These are phyloP conservation scores for Pachydiplax longipennis DNA, from an alignment of 2,888 invertebrate species.

Conservation along the genomic window DNA sequence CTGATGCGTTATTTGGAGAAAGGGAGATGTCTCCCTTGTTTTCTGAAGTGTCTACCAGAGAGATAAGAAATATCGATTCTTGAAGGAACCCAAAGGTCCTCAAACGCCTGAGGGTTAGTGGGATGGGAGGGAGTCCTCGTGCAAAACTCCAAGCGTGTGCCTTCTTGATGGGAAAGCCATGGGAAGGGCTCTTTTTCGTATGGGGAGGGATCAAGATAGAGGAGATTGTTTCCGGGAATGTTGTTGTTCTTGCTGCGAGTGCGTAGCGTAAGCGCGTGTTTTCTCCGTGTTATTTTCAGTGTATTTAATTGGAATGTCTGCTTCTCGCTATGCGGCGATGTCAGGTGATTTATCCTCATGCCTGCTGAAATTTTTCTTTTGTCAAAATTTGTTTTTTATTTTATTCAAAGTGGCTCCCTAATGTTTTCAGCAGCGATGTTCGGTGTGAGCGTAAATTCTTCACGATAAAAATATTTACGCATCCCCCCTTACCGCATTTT, in stretches of 20 bases:
- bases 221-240: not conserved
- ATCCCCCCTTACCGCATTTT: too few relatives aligned
- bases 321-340: not conserved
- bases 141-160: not conserved
- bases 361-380: too few relatives aligned
- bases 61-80: not conserved
- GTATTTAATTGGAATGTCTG: not conserved
- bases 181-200: not conserved
- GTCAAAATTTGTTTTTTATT: too few relatives aligned
- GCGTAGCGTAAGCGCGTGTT: not conserved
- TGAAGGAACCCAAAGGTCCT: not conserved
- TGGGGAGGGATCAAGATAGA: not conserved
- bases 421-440: too few relatives aligned
- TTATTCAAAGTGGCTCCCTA: too few relatives aligned
- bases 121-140: not conserved
- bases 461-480: too few relatives aligned
- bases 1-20: not conserved
- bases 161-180: conserved; percentile 16
- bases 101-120: not conserved
- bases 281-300: not conserved
- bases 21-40: not conserved
- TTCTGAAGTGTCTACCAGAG: not conserved
- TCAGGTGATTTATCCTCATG: not conserved
- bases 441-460: too few relatives aligned
- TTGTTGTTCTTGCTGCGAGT: not conserved